Percentiles rank a stretch among this genome's conserved stretches.
Evolutionary conservation across 35 echinoderm and acorn worm genomes (phyloP).

Genomic region (Diadema setosum): DNA sequence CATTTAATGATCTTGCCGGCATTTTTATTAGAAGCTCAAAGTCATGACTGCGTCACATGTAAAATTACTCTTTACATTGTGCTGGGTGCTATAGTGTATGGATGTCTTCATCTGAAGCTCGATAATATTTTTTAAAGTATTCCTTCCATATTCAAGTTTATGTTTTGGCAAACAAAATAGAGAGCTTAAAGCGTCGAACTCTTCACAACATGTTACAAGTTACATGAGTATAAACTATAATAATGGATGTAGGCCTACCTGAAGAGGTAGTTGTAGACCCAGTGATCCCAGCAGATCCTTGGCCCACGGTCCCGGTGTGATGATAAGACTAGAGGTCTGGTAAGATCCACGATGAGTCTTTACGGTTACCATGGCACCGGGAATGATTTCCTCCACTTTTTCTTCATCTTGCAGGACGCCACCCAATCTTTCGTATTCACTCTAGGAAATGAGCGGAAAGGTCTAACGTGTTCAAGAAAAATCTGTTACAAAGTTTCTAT

Average conservation of each 20-base stretch:
- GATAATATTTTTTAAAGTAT: not conserved
- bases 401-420: conserved; percentile 78
- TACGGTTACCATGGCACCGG: conserved; percentile 64
- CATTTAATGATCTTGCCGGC: no score
- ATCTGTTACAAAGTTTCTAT: no score
- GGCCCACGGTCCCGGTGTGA: conserved; percentile 90
- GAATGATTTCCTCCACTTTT: conserved; percentile 60
- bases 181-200: not conserved
- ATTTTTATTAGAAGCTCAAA: no score
- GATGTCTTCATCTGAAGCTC: not conserved
- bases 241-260: no score
- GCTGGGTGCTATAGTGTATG: not conserved
- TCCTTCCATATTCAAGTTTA: not conserved
- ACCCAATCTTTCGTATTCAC: conserved; percentile 44
- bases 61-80: no score
- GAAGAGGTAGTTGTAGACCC: conserved; percentile 60
- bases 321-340: conserved; percentile 55
- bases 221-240: not conserved
- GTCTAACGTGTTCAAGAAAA: no score
- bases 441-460: no score
- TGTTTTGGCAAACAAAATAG: not conserved
- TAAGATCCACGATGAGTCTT: conserved; percentile 62
- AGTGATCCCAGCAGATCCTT: conserved; percentile 62
- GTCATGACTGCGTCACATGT: no score
- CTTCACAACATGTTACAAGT: no score